Percentiles rank a stretch among this genome's conserved stretches.
Conservation (phyloP, 2,113 vertebrate species). For the Manacus vitellinus region DNA sequence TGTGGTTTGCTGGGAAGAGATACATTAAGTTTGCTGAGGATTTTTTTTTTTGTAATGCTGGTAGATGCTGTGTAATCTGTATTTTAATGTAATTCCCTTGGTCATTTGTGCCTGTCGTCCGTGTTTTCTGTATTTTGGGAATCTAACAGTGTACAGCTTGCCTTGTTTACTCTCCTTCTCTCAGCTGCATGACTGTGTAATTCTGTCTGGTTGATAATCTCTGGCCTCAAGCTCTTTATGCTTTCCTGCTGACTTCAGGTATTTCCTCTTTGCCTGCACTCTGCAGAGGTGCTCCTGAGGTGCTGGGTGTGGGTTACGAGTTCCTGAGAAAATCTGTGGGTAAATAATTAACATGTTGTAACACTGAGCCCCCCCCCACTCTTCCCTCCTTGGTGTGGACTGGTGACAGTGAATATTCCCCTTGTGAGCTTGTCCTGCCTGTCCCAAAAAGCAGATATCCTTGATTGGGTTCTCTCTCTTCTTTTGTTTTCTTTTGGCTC, state of each 20-base stretch:
- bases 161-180: background rate
- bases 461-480: background rate
- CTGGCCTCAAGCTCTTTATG: conserved; percentile 32
- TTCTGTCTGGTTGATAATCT: conserved; percentile 30
- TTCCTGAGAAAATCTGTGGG: conserved; percentile 1
- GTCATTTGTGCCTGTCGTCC: background rate
- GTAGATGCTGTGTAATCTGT: conserved; percentile 1
- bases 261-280: background rate
- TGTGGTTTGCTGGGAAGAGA: background rate
- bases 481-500: background rate
- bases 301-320: background rate
- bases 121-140: background rate
- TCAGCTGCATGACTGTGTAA: background rate
- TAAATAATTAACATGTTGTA: background rate
- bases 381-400: background rate
- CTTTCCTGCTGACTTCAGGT: background rate
- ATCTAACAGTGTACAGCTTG: background rate
- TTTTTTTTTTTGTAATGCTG: conserved; percentile 6
- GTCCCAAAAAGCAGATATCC: background rate
- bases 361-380: background rate
- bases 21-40: background rate
- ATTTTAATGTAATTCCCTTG: background rate
- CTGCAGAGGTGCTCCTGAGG: background rate
- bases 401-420: conserved; percentile 5
- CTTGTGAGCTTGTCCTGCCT: background rate